Base-by-base conservation (phyloP, 2,113 vertebrate genomes). In the Cyanoderma ruficeps region DNA sequence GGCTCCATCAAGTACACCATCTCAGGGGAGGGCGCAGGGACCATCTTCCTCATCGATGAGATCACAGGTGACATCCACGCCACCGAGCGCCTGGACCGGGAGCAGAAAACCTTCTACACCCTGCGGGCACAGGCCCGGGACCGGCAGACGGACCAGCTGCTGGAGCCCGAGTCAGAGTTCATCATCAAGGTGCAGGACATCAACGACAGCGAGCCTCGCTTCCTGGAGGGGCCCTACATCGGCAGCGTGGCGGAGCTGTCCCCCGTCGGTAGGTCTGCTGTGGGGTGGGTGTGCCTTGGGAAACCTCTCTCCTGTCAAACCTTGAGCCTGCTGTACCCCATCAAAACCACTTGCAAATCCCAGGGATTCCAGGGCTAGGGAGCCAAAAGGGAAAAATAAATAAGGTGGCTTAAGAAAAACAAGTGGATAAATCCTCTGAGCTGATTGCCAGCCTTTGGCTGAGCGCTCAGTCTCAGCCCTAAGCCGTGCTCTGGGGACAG, bases 141-240 rank as follows among this genome's bases (percentile, higher is more conserved):
- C 87, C 97, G 98, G 1, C 98, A 98, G 93, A 99, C 98, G 5
- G 97, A 99, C 41, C 98, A 97, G 77, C 99, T 99, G 16, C 98
- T 99, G 82, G 99, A 99, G 89, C 99, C 99, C 0, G 99, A 99
- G 98, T 99, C 99, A 0, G 99, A 99, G 97, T 99, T 99, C 95
- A 98, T 99, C 97, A 99, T 99, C 98, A 99, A 99, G 95, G 99
- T 99, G 89, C 99, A 99, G 97, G 99, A 99, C 97, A 99, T 99
- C 98, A 99, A 99, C 3, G 99, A 99, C 98, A 99, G 99, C 0
- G 99, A 99, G 93, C 99, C 99, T 6, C 99, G 99, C 90, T 99
- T 99, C 97, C 98, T 99, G 94, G 99, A 99, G n/a, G 99, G 99
- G 41, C 99, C 99, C 16, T 99, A 99, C 94, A 99, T 99, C 2